Base-by-base conservation (phyloP, 2,113 vertebrate species). In the Actenoides lindsayi region DNA sequence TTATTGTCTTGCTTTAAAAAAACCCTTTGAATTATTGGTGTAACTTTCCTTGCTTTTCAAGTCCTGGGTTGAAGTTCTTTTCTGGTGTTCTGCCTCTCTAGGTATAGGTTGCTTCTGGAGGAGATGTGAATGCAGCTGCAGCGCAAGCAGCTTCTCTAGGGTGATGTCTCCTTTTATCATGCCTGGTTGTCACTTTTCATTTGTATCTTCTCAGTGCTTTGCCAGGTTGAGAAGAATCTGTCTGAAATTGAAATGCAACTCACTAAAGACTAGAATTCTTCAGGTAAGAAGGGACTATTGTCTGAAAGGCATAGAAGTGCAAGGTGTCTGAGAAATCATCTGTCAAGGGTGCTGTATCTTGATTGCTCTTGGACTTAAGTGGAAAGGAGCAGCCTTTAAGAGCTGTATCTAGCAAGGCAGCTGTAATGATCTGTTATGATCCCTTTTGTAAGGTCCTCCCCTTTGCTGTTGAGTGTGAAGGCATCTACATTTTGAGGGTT, bases 201-300 rank as follows among this genome's bases (percentile, higher is more conserved):
- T 6, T 77, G 1, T 25, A 11, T 78, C 64, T 82, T 81, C 41
- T 44, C 21, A 59, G 41, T 0, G 4, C 28, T 48, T 92, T 44
- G 50, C 28, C 44, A 1, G 20, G 10, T 53, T 63, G 84, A 41
- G 56, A 75, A 46, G 48, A 79, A 57, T 37, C 44, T 83, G 67
- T 6, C 78, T 88, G 63, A 88, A 92, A 44, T 44, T 88, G 67
- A 88, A 92, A 48, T 53, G 71, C 41, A 82, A 21, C 19, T 37
- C 1, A 10, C 41, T 24, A 20, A 91, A n/a, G 39, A 15, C 42
- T 48, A 28, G 59, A 53, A 30, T 51, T 62, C 78, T 87, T 71
- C 62, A 75, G 28, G 3, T 79, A 19, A 35, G 39, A 57, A 41
- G 23, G 10, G 48, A 4, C 39, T 57, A 0, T 46, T 80, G 9